These are phyloP conservation scores for Pachypanchax playfairii DNA, from an alignment of 2,113 vertebrate species.

Conservation along the genomic window DNA sequence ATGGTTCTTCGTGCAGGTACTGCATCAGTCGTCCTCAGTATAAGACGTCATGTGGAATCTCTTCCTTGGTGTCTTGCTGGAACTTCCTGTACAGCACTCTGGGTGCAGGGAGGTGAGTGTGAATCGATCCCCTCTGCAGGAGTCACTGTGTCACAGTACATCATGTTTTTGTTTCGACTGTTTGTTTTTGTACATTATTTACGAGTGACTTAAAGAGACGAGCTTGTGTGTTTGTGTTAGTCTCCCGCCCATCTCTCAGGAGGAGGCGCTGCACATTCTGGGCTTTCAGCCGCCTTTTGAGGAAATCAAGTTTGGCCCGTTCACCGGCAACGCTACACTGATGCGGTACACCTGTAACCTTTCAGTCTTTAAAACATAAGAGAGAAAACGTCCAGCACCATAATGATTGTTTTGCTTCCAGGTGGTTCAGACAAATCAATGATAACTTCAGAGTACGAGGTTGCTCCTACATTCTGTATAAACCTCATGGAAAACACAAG, in stretches of 20 bases:
- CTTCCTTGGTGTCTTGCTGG: slow-evolving; percentile 96
- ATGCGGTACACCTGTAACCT: slow-evolving; percentile 84
- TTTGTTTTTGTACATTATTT: no score
- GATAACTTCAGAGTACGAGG: slow-evolving; percentile 94
- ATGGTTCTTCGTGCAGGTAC: slow-evolving; percentile 82
- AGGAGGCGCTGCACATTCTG: slow-evolving; percentile 94
- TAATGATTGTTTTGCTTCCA: slow-evolving; percentile 51
- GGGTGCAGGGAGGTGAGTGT: slow-evolving; percentile 93
- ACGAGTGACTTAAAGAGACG: no score
- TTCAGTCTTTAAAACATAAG: no score
- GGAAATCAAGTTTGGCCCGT: slow-evolving; percentile 97
- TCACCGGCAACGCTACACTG: slow-evolving; percentile 98
- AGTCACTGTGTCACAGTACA: no score
- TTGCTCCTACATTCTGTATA: slow-evolving; percentile 96
- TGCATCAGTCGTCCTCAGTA: slow-evolving; percentile 98
- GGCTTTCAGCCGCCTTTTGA: slow-evolving; percentile 98
- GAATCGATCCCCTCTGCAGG: no score
- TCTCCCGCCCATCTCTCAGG: slow-evolving; percentile 94
- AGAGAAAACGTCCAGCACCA: not conserved
- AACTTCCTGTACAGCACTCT: slow-evolving; percentile 97
- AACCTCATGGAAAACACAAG: slow-evolving; percentile 97
- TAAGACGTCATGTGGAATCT: slow-evolving; percentile 98
- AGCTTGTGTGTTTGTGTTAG: slow-evolving; percentile 69
- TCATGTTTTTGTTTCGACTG: no score
- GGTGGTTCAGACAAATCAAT: slow-evolving; percentile 99